phyloP scores from a whole-genome alignment of 2,113 vertebrate species.

The Tretioscincus oriximinensis region DNA sequence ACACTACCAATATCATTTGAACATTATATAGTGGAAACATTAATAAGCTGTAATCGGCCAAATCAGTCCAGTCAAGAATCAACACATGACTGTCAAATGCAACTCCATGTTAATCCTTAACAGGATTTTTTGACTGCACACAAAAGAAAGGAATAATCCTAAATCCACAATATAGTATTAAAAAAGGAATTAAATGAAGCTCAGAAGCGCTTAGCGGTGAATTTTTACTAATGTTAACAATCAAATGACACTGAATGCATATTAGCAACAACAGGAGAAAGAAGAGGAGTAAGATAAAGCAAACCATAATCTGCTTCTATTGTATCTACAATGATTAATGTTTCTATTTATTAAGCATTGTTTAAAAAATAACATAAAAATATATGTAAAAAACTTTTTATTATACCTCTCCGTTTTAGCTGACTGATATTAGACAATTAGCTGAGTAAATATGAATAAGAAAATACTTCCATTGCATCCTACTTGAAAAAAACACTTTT shows the following conservation, averaged over 20 bases:
- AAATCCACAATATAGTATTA: constrained; percentile 38
- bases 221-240: constrained; percentile 45
- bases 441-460: background rate
- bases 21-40: too few species aligned
- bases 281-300: background rate
- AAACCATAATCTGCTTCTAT: background rate
- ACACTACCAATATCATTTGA: too few species aligned
- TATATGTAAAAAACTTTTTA: background rate
- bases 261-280: background rate
- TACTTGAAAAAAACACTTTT: background rate
- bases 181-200: constrained; percentile 62
- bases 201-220: constrained; percentile 52
- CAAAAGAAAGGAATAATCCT: constrained; percentile 9
- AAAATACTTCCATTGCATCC: background rate
- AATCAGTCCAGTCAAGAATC: too few species aligned
- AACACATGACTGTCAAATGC: background rate
- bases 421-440: background rate
- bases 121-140: constrained; percentile 14
- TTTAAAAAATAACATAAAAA: too few species aligned
- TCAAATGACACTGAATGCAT: background rate
- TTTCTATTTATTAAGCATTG: background rate
- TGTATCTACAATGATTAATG: background rate
- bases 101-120: constrained; percentile 32
- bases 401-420: background rate
- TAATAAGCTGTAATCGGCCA: too few species aligned